phyloP scores from a whole-genome alignment of 2,888 invertebrate genomes.

The Folsomia candida region DNA sequence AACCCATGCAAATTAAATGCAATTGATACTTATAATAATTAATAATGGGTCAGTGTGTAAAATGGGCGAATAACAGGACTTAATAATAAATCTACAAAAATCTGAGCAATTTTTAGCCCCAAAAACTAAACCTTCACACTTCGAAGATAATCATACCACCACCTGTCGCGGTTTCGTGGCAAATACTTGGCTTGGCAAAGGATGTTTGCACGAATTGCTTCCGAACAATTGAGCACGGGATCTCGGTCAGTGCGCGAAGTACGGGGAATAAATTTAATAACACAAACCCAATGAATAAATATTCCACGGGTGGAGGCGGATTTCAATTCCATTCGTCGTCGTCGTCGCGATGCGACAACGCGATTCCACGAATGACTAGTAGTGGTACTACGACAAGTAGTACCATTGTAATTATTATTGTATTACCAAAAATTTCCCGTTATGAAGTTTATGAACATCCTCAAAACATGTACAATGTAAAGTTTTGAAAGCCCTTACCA shows the following conservation, averaged over 20 bases:
- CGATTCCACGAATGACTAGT: slow-evolving; percentile 12
- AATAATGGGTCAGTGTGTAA: neutral
- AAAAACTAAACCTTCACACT: neutral
- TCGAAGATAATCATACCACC: slow-evolving; percentile 45
- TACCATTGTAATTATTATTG: no score
- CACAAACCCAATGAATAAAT: neutral
- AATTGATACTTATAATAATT: no score
- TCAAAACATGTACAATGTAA: no score
- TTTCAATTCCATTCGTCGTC: slow-evolving; percentile 9
- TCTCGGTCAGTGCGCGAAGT: slow-evolving; percentile 32
- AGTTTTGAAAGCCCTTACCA: no score
- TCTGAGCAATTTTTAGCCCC: neutral
- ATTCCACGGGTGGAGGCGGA: neutral
- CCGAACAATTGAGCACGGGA: slow-evolving; percentile 52
- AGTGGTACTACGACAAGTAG: neutral
- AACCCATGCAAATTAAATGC: no score
- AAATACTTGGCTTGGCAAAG: slow-evolving; percentile 54
- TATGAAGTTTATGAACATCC: no score
- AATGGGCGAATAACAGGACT: neutral
- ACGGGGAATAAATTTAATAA: slow-evolving; percentile 13
- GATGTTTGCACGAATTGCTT: slow-evolving; percentile 55
- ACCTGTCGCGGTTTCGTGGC: slow-evolving; percentile 54
- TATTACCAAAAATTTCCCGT: no score
- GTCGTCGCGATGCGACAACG: slow-evolving; percentile 16
- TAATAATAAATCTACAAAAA: no score